Conservation (phyloP, 2,113 vertebrate genomes). For the Peromyscus californicus region DNA sequence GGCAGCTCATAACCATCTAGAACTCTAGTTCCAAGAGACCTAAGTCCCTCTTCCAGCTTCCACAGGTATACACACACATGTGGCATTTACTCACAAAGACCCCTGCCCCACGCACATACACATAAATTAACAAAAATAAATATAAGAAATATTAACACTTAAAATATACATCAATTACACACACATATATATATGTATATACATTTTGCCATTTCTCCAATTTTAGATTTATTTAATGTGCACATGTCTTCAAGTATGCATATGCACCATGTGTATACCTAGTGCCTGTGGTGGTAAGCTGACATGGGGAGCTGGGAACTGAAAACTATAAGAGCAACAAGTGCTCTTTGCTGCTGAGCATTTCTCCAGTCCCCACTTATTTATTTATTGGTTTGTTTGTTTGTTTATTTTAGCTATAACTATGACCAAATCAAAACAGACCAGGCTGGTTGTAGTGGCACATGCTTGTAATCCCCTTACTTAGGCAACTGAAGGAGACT, state of each 20-base stretch:
- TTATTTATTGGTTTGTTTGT: not conserved
- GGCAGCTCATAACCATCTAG: not conserved
- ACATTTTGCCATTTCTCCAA: constrained; percentile 5
- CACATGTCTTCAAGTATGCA: not conserved
- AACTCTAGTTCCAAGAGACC: not conserved
- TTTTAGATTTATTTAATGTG: not conserved
- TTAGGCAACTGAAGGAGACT: not conserved
- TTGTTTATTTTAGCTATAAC: not conserved
- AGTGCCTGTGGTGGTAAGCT: not conserved
- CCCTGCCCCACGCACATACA: not conserved
- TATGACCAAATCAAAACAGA: not conserved
- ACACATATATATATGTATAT: not conserved
- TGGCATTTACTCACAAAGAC: not conserved
- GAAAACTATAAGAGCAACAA: not conserved
- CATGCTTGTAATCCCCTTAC: not conserved
- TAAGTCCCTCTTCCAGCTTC: not conserved
- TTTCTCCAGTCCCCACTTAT: not conserved
- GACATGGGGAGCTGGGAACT: not conserved
- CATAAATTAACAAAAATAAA: not conserved
- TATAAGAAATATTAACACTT: not conserved
- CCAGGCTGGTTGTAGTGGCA: not conserved
- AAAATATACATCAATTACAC: constrained; percentile 35
- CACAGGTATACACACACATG: not conserved
- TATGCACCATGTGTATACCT: not conserved
- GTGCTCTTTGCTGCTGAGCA: not conserved